Conservation (phyloP, 1,140 invertebrate genomes). For the Cheumatopsyche charites region DNA sequence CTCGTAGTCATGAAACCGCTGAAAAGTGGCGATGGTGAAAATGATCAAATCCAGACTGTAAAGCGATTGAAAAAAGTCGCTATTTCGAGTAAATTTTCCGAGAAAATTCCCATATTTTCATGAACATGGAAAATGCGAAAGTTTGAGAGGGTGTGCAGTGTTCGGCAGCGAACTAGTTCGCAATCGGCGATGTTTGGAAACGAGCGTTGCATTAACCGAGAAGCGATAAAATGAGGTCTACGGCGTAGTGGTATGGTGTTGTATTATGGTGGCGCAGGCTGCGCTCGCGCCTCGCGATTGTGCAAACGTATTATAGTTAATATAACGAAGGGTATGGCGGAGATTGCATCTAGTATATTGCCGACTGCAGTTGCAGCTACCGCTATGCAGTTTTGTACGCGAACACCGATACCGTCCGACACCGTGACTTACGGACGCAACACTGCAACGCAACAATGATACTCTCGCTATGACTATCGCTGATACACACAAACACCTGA, state of each 20-base stretch:
- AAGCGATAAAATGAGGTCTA: constrained; percentile 38
- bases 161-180: too few relatives aligned
- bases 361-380: constrained; percentile 29
- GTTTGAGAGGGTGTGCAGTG: background rate
- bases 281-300: constrained; percentile 33
- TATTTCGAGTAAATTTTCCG: too few relatives aligned
- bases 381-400: constrained; percentile 29
- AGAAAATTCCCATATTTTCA: too few relatives aligned
- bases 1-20: too few relatives aligned
- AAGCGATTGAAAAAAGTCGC: too few relatives aligned
- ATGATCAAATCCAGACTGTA: too few relatives aligned
- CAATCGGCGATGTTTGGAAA: constrained; percentile 22
- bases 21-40: too few relatives aligned
- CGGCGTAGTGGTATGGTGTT: background rate
- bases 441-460: background rate
- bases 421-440: constrained; percentile 31
- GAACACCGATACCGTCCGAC: constrained; percentile 4
- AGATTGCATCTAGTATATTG: constrained; percentile 39
- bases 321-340: constrained; percentile 6
- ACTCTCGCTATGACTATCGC: too few relatives aligned
- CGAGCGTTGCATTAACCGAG: constrained; percentile 24
- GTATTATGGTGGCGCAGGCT: constrained; percentile 2
- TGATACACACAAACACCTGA: too few relatives aligned
- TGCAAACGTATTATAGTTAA: constrained; percentile 38
- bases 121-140: background rate